These are phyloP conservation scores for Drosophila villosipedis DNA, from an alignment of 2,888 invertebrate genomes.

Conservation along the genomic window DNA sequence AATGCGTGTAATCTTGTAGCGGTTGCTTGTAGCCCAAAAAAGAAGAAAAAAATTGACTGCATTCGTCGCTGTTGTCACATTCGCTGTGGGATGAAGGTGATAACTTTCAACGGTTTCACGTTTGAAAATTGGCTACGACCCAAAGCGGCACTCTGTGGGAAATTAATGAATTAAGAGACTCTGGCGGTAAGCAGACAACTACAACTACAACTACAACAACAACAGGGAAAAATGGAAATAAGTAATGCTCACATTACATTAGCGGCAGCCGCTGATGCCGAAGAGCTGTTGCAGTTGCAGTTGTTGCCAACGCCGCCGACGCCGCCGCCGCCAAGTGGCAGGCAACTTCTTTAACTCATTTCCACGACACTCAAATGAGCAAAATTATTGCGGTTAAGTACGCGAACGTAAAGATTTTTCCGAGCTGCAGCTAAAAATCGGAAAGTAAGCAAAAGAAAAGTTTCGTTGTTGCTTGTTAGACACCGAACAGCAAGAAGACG, in stretches of 20 bases:
- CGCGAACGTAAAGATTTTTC: constrained; percentile 73
- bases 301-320: constrained; percentile 34
- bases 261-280: constrained; percentile 57
- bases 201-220: constrained; percentile 9
- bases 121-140: constrained; percentile 71
- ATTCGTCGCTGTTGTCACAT: constrained; percentile 53
- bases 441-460: constrained; percentile 69
- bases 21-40: constrained; percentile 46
- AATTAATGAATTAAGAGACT: constrained; percentile 77
- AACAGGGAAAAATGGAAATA: constrained; percentile 72
- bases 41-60: constrained; percentile 34
- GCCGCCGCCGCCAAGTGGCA: constrained; percentile 59
- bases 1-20: constrained; percentile 57
- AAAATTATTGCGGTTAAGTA: constrained; percentile 81
- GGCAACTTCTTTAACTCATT: constrained; percentile 76
- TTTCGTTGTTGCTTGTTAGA: constrained; percentile 58
- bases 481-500: constrained; percentile 23
- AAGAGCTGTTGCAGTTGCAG: constrained; percentile 29
- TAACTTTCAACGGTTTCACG: constrained; percentile 81
- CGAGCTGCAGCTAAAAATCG: constrained; percentile 53
- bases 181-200: constrained; percentile 49
- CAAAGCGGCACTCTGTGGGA: constrained; percentile 67
- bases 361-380: constrained; percentile 82
- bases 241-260: constrained; percentile 79
- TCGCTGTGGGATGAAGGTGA: constrained; percentile 61